A percentile compares a stretch with the other conserved stretches of the same genome.
Conservation (phyloP, 2,888 invertebrate genomes). For the Strigamia transsilvanica region DNA sequence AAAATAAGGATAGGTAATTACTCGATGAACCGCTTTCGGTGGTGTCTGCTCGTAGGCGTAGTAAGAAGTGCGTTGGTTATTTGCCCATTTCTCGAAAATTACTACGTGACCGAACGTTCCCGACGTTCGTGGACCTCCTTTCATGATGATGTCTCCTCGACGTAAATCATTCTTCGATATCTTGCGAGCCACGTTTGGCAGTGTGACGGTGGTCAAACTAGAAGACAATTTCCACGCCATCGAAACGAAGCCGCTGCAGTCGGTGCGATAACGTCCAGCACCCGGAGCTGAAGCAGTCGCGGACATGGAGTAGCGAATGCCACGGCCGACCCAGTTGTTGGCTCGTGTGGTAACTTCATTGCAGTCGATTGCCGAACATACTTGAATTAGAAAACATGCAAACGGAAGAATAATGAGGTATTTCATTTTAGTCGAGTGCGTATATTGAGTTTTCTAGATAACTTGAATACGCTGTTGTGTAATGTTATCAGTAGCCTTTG, state of each 20-base stretch:
- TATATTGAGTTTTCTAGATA: too few species aligned
- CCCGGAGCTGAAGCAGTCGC: background rate
- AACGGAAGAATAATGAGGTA: too few species aligned
- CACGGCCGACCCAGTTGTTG: background rate
- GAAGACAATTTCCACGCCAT: background rate
- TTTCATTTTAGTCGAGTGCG: too few species aligned
- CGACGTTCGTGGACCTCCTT: background rate
- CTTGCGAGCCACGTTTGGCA: background rate
- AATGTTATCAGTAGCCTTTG: too few species aligned
- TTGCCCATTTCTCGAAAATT: background rate
- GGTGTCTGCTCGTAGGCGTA: background rate
- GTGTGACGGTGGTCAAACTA: background rate
- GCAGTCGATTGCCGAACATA: background rate
- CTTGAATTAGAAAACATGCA: too few species aligned
- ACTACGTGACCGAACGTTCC: background rate
- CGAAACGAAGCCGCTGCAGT: background rate
- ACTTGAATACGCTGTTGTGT: too few species aligned
- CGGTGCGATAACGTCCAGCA: background rate
- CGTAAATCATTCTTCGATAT: background rate
- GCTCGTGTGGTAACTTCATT: background rate
- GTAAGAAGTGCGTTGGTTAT: background rate
- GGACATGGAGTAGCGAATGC: background rate
- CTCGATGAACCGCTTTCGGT: background rate
- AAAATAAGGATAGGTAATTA: background rate
- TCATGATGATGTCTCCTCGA: background rate